Conservation (phyloP, 2,797 vertebrate genomes). For the Falco concolor region DNA sequence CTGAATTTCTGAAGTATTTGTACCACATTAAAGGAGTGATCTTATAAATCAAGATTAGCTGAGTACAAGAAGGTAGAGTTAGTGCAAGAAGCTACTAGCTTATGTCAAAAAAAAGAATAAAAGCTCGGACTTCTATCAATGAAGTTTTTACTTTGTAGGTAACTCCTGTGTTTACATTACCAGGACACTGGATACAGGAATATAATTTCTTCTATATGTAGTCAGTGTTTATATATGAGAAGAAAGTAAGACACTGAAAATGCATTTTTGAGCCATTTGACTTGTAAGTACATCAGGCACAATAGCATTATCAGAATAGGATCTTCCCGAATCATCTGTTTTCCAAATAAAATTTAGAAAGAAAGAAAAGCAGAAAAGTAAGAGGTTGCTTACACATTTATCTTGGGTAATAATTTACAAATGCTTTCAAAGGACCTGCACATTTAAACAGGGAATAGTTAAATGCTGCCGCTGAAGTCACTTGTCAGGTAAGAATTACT, state of each 20-base stretch:
- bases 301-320: neutral
- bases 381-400: neutral
- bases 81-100: neutral
- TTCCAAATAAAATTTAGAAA: neutral
- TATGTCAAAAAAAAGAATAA: neutral
- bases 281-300: neutral
- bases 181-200: neutral
- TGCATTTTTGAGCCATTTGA: neutral
- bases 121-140: neutral
- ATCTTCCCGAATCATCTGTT: neutral
- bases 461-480: neutral
- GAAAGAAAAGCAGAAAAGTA: neutral
- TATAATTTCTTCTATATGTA: neutral
- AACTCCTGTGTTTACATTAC: neutral
- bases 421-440: neutral
- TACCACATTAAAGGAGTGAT: neutral
- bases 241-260: neutral
- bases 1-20: neutral
- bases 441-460: neutral
- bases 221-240: neutral
- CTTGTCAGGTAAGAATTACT: neutral
- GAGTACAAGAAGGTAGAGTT: neutral
- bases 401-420: neutral
- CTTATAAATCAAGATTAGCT: neutral
- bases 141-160: neutral